These are phyloP conservation scores for Palythoa heliodiscus DNA, from an alignment of 92 coral and sea anemone species.

Conservation along the genomic window DNA sequence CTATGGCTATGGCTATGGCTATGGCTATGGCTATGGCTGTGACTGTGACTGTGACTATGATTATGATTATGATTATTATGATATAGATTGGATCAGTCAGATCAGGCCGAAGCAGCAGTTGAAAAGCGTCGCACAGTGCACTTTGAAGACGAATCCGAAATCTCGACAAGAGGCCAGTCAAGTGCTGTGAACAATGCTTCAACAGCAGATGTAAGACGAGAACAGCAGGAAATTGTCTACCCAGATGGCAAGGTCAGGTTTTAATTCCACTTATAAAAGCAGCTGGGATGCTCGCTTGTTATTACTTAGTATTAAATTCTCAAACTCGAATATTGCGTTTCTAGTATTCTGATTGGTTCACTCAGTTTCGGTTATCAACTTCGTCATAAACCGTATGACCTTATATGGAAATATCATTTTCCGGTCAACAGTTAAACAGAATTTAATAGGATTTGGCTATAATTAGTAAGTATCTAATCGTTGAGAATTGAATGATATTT, in stretches of 20 bases:
- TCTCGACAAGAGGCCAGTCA: constrained; percentile 15
- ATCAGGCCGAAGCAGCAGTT: constrained; percentile 17
- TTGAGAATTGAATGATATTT: too few species aligned
- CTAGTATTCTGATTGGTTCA: too few species aligned
- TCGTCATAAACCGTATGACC: too few species aligned
- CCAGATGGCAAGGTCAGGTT: constrained; percentile 35
- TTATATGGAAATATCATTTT: too few species aligned
- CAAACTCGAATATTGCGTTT: too few species aligned
- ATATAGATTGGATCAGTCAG: constrained; percentile 1
- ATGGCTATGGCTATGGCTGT: neutral
- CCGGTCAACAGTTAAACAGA: too few species aligned
- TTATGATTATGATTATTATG: neutral
- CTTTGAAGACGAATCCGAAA: constrained; percentile 3
- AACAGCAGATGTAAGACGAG: constrained; percentile 16
- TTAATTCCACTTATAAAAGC: neutral
- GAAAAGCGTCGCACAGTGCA: constrained; percentile 29
- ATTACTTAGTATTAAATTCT: too few species aligned
- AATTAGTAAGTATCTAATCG: too few species aligned
- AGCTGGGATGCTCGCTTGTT: neutral
- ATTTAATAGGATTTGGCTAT: too few species aligned
- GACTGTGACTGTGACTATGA: too few species aligned
- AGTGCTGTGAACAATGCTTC: neutral
- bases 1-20: neutral
- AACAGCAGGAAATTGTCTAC: constrained; percentile 28
- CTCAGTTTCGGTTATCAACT: too few species aligned